phyloP scores from a whole-genome alignment of 2,113 vertebrate genomes.

The Piliocolobus tephrosceles region DNA sequence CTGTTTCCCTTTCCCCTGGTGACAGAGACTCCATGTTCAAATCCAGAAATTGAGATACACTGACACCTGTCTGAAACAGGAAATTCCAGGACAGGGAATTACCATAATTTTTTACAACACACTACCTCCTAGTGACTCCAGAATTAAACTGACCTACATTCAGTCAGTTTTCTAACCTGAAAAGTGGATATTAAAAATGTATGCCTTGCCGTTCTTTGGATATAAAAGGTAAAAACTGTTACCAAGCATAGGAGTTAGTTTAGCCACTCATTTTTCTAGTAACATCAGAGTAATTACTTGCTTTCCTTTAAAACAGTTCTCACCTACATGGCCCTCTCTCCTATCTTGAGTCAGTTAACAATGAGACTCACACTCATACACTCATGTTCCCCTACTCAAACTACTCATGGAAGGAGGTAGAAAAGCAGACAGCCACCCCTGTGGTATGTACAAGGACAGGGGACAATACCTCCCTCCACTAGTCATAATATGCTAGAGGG shows the following conservation, averaged over 20 bases:
- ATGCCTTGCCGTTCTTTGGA: not conserved
- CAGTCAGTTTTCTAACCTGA: not conserved
- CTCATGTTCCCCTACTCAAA: not conserved
- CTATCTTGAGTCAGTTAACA: not conserved
- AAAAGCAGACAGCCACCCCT: not conserved
- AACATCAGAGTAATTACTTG: not conserved
- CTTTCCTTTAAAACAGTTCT: not conserved
- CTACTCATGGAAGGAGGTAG: not conserved
- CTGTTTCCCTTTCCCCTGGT: not conserved
- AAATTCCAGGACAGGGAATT: not conserved
- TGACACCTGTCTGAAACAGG: not conserved
- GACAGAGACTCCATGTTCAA: not conserved
- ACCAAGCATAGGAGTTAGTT: not conserved
- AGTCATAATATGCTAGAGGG: not conserved
- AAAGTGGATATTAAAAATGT: not conserved
- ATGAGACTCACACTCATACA: not conserved
- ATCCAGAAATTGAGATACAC: not conserved
- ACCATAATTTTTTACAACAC: not conserved
- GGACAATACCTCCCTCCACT: not conserved
- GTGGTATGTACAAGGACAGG: not conserved
- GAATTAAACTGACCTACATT: not conserved
- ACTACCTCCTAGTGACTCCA: not conserved
- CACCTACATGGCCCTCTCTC: not conserved
- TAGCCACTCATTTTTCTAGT: slow-evolving; percentile 9
- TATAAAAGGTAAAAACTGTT: not conserved